These are phyloP conservation scores for Spilogale gracilis DNA, from an alignment of 2,113 vertebrate species.

Conservation along the genomic window DNA sequence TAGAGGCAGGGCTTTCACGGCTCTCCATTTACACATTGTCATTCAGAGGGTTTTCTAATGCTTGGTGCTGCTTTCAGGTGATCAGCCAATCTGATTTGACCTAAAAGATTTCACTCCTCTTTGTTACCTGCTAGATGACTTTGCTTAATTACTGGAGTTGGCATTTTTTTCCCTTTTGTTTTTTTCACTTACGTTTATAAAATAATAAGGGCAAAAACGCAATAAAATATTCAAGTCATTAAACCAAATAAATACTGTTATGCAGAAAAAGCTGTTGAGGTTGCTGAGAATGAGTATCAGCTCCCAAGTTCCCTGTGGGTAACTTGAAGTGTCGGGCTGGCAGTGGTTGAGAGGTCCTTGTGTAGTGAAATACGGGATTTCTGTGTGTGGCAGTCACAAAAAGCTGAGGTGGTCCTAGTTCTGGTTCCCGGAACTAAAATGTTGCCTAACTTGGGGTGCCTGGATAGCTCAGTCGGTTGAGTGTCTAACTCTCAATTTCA, in stretches of 20 bases:
- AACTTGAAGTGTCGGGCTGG: accelerated
- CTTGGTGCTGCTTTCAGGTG: neutral
- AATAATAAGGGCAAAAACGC: conserved; percentile 22
- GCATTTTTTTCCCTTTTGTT: neutral
- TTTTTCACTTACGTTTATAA: conserved; percentile 25
- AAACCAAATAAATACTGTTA: neutral
- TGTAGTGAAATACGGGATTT: neutral
- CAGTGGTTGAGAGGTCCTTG: neutral
- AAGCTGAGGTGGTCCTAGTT: neutral
- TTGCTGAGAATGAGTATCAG: neutral
- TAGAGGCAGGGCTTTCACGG: neutral
- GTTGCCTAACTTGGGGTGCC: neutral
- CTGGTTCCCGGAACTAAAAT: neutral
- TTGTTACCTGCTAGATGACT: neutral
- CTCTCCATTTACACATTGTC: neutral
- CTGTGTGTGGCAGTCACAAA: neutral
- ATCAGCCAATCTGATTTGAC: neutral
- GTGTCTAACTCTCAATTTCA: neutral
- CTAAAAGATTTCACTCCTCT: neutral
- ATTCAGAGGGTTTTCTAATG: neutral
- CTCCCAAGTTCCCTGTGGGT: neutral
- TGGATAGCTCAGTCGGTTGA: neutral
- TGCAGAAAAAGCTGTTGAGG: neutral
- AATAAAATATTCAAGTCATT: neutral
- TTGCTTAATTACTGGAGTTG: neutral